Percentiles rank a stretch among this genome's conserved stretches.
phyloP scores from a whole-genome alignment of 2,888 invertebrate species.

The Melipona bicolor region DNA sequence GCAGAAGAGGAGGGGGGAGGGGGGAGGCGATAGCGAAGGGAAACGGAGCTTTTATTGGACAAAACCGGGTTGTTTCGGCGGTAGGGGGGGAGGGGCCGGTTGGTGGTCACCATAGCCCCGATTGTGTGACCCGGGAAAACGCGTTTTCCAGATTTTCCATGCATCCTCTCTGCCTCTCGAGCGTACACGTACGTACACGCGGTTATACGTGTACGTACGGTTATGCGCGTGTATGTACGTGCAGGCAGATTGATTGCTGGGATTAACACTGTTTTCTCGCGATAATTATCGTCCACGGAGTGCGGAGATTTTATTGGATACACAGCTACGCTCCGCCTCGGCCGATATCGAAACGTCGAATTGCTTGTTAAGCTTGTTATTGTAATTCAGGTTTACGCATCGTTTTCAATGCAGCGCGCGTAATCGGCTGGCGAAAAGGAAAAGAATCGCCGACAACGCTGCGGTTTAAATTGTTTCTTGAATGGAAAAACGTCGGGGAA shows the following conservation, averaged over 20 bases:
- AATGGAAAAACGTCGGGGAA: neutral
- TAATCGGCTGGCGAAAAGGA: neutral
- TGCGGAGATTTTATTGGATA: slow-evolving; percentile 59
- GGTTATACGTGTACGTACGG: neutral
- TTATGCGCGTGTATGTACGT: neutral
- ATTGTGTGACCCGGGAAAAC: slow-evolving; percentile 66
- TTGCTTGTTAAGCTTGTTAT: slow-evolving; percentile 64
- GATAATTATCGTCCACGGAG: slow-evolving; percentile 61
- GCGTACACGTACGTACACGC: neutral
- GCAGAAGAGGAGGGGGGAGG: slow-evolving; percentile 32
- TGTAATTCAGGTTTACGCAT: slow-evolving; percentile 37
- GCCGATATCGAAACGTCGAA: slow-evolving; percentile 55
- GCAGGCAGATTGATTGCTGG: slow-evolving; percentile 61
- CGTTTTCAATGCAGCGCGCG: slow-evolving; percentile 1
- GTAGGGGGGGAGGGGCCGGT: slow-evolving; percentile 46
- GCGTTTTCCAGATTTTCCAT: slow-evolving; percentile 70
- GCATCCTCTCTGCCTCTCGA: slow-evolving; percentile 27
- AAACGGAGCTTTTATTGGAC: slow-evolving; percentile 73
- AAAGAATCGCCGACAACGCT: neutral
- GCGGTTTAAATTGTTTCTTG: slow-evolving; percentile 1
- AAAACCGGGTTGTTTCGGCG: slow-evolving; percentile 59
- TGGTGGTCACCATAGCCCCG: slow-evolving; percentile 65
- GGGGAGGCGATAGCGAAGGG: slow-evolving; percentile 51
- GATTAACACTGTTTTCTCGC: slow-evolving; percentile 69
- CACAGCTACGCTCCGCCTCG: slow-evolving; percentile 24